A percentile compares a stretch with the other conserved stretches of the same genome.
Evolutionary conservation across 2,888 invertebrate genomes (phyloP).

Genomic region (Aleiodes leptofemur): DNA sequence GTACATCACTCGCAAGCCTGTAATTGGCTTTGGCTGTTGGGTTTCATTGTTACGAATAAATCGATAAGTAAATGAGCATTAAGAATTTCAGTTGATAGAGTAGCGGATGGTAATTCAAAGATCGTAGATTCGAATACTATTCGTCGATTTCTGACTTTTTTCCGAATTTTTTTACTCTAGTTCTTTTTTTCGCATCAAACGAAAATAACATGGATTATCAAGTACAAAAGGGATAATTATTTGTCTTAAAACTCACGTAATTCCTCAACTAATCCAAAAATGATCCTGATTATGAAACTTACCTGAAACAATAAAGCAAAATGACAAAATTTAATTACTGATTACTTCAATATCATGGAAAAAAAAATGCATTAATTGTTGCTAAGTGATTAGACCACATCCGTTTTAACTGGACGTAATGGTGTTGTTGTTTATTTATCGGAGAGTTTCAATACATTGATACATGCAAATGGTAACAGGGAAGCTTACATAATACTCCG

Average conservation of each 20-base stretch:
- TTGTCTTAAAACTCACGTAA: not conserved
- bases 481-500: conserved; percentile 39
- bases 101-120: too few relatives aligned
- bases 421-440: conserved; percentile 44
- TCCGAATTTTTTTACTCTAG: too few relatives aligned
- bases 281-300: conserved; percentile 47
- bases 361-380: not conserved
- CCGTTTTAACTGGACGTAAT: conserved; percentile 16
- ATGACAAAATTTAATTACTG: conserved; percentile 4
- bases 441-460: conserved; percentile 8
- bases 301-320: conserved; percentile 60
- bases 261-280: too few relatives aligned
- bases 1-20: too few relatives aligned
- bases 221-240: not conserved
- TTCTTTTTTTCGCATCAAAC: not conserved
- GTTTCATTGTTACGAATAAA: too few relatives aligned
- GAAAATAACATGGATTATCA: not conserved
- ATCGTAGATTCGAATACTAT: too few relatives aligned
- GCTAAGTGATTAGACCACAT: conserved; percentile 6
- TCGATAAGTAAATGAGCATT: too few relatives aligned
- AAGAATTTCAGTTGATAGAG: too few relatives aligned
- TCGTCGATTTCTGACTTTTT: too few relatives aligned
- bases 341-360: not conserved
- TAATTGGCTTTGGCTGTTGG: too few relatives aligned
- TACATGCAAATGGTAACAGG: conserved; percentile 28